Base-by-base conservation (phyloP, 2,113 vertebrate genomes). In the Cacatua alba region DNA sequence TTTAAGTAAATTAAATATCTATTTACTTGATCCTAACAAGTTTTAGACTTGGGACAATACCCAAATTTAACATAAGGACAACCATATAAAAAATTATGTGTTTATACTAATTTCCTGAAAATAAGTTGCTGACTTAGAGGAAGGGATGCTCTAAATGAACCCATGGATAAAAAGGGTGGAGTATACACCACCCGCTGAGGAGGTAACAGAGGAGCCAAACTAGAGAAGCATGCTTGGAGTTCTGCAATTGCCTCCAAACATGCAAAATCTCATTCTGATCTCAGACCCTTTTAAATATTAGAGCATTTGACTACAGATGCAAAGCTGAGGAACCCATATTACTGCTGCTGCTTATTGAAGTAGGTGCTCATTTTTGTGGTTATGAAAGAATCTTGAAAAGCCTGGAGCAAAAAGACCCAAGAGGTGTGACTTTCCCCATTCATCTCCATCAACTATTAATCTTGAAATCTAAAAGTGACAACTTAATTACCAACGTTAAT, bases 401-500 rank as follows among this genome's bases (percentile, higher is more conserved):
- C n/a, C 37, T 70, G 17, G n/a, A 70, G 72, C 16, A 83, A 77
- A 74, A 93, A 63, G 6, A 64, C 37, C 17, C 19, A 49, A 55
- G 31, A 82, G 41, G 44, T 88, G 13, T 78, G 60, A 67, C 26
- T 92, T 82, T 60, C 25, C n/a, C 17, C 52, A 44, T 86, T 88
- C 44, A 33, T 72, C 62, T 88, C 29, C 52, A 76, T 83, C 60
- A 82, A 8, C 25, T 63, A 64, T 59, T 83, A 88, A 92, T 83
- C 37, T 43, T 86, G 76, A 90, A 92, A 90, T 83, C 13, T 83
- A 33, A 46, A 88, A 82, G 51, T 63, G 43, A 53, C 25, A 46
- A 77, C 81, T 90, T 92, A 86, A 81, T 92, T 83, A 88, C 25
- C 60, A 78, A 13, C 53, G 8, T 53, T 83, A 81, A 83, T 75